These are phyloP conservation scores for Temnopleurus reevesii DNA, from an alignment of 53 echinoderm and acorn worm species.

Conservation along the genomic window DNA sequence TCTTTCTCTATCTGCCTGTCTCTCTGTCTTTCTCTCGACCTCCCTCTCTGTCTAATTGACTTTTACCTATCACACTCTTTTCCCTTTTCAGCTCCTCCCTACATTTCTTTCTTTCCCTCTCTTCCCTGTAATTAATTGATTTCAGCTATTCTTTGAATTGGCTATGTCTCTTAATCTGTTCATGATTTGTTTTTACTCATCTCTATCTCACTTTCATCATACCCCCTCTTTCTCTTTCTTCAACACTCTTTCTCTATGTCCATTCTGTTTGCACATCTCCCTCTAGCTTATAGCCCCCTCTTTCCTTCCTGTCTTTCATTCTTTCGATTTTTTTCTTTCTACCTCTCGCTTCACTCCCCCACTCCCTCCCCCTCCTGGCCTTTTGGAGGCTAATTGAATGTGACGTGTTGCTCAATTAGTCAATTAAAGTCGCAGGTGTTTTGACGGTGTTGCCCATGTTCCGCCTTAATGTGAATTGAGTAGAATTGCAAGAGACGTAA, in stretches of 20 bases:
- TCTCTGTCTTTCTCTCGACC: background rate
- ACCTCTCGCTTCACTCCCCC: background rate
- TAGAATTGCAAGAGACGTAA: background rate
- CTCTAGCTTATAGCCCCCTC: background rate
- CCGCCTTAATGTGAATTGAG: conserved; percentile 25
- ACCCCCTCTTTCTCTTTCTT: background rate
- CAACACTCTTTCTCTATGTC: no score
- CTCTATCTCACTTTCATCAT: background rate
- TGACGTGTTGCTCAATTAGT: conserved; percentile 52
- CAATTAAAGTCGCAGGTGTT: conserved; percentile 57
- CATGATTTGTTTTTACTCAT: no score
- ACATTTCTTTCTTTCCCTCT: background rate
- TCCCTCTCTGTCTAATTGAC: no score
- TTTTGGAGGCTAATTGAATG: conserved; percentile 34
- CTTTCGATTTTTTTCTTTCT: background rate
- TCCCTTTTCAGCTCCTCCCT: background rate
- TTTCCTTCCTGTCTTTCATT: background rate
- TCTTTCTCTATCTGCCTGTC: background rate
- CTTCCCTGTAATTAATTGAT: no score
- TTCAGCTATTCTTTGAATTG: no score
- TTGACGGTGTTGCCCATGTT: background rate
- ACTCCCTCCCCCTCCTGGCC: background rate
- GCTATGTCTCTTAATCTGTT: no score
- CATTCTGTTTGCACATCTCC: no score
- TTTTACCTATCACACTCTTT: no score